Evolutionary conservation across 2,888 invertebrate genomes (phyloP), one percentile per base, ranked within the genome.

Genomic region (Himalopsyche tibetana): DNA sequence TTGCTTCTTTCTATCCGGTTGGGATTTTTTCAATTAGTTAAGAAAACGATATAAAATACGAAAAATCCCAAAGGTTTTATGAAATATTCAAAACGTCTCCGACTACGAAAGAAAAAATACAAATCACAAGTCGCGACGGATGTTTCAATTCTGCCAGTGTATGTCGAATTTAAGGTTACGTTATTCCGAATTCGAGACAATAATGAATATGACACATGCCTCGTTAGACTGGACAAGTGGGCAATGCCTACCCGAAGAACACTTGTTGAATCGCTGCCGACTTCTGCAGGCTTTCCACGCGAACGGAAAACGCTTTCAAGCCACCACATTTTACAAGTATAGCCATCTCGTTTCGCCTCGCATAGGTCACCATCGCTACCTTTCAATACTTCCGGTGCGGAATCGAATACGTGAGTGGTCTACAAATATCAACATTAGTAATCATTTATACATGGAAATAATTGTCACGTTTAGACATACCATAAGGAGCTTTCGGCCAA

Each of bases 401-500:
- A 63, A 63, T 2, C 8, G 19, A 36, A 74, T 36, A 74, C 36
- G 19, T 74, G 74, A 36, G 11, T 36, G 38, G 36, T 74, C 74
- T 38, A 74, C 74, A 36, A 74, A 74, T 38, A 36, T 36, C 4
- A 51, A 51, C 15, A 51, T 51, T 51, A 51, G 51, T 69, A 69
- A 69, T 51, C 28, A 74, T 15, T 15, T n/a, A 28, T 74, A 38
- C 38, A 38, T 74, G 19, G 74, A 38, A 51, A 51, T 28, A 74
- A 74, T 74, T 74, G 74, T 74, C 38, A 74, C 28, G 38, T 74
- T 28, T 74, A 74, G 63, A n/a, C 28, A 11, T 63, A 19, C 63
- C 63, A 28, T 28, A 63, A 63, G 4, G 11, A 19, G 28, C 2
- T 63, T 63, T 63, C 63, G 6, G 63, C 19, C n/a, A 8, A 63